Percentiles rank a stretch among this genome's conserved stretches.
Evolutionary conservation across 2,797 vertebrate species (phyloP).

Genomic region (Myripristis jacobus): DNA sequence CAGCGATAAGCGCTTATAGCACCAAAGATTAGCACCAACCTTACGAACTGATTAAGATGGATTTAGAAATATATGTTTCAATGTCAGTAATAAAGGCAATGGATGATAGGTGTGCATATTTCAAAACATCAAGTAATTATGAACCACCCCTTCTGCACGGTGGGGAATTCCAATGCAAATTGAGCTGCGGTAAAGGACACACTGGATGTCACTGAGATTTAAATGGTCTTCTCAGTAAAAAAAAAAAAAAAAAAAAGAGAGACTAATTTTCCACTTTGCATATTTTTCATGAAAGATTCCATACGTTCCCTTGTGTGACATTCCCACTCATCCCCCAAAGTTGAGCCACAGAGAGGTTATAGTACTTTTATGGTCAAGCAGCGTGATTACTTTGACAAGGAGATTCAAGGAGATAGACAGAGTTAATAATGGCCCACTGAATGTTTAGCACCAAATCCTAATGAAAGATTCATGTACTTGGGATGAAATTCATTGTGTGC

Average conservation of each 20-base stretch:
- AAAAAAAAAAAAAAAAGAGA: no score
- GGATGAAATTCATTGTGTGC: constrained; percentile 18
- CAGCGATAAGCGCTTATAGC: not conserved
- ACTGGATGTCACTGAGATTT: constrained; percentile 36
- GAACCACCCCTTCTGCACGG: constrained; percentile 4
- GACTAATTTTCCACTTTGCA: constrained; percentile 55
- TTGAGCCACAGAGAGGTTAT: not conserved
- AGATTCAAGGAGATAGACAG: constrained; percentile 59
- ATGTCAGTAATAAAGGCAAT: constrained; percentile 1
- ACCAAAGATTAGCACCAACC: not conserved
- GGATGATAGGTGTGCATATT: constrained; percentile 32
- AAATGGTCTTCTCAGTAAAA: constrained; percentile 39
- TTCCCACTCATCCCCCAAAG: not conserved
- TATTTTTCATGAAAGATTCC: constrained; percentile 55
- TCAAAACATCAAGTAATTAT: constrained; percentile 20
- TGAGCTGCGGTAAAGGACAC: constrained; percentile 51
- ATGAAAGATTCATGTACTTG: constrained; percentile 13
- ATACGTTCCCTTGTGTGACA: constrained; percentile 27
- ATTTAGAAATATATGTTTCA: constrained; percentile 8
- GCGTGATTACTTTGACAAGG: constrained; percentile 58
- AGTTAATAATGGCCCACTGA: constrained; percentile 24
- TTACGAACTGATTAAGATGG: not conserved
- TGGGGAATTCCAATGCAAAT: constrained; percentile 28
- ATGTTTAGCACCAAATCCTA: constrained; percentile 6
- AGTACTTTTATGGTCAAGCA: constrained; percentile 8